phyloP scores from a whole-genome alignment of 2,888 invertebrate species.

The Ophonus ardosiacus region DNA sequence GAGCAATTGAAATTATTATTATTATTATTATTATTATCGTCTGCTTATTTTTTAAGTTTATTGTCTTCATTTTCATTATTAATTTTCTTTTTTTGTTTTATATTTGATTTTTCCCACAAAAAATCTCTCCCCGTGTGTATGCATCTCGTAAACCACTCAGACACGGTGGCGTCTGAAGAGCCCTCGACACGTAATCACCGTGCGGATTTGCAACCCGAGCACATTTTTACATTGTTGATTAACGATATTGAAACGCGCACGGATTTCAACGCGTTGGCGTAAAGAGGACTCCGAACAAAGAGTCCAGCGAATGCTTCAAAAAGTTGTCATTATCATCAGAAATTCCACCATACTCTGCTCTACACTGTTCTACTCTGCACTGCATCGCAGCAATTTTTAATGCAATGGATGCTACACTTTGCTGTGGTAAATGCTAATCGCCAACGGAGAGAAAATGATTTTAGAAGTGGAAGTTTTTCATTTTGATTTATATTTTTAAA shows the following conservation, averaged over 20 bases:
- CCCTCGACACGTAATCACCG: conserved; percentile 47
- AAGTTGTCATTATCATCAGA: conserved; percentile 10
- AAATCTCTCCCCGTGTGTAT: not conserved
- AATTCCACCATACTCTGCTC: not conserved
- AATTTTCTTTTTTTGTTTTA: no score
- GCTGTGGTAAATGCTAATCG: not conserved
- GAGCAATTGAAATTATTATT: no score
- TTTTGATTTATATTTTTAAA: no score
- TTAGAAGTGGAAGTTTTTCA: not conserved
- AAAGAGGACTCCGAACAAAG: conserved; percentile 1
- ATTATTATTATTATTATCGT: no score
- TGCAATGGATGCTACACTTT: not conserved
- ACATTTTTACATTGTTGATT: conserved; percentile 58
- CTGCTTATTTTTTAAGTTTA: no score
- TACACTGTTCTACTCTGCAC: no score
- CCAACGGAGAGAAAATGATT: not conserved
- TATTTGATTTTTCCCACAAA: not conserved
- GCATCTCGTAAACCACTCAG: not conserved
- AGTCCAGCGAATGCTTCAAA: conserved; percentile 12
- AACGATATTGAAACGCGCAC: conserved; percentile 55
- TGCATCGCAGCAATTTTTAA: not conserved
- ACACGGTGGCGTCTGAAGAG: not conserved
- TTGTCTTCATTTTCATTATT: no score
- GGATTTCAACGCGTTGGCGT: conserved; percentile 1
- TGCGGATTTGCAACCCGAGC: conserved; percentile 29